These are phyloP conservation scores for Merluccius polli DNA, from an alignment of 2,797 vertebrate genomes.

Conservation along the genomic window DNA sequence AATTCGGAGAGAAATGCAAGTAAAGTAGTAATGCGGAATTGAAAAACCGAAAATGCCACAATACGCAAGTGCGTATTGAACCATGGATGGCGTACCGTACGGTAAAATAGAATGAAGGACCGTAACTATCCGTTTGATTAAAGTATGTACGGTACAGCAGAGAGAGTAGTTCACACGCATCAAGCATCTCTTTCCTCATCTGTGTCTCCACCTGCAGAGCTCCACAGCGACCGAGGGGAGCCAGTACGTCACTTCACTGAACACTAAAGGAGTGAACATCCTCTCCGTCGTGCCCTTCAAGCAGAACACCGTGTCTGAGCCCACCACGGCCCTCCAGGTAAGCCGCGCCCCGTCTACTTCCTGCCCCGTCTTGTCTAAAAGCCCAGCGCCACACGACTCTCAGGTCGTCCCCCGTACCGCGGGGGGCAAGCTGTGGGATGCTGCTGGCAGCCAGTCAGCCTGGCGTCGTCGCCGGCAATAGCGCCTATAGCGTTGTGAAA, in stretches of 20 bases:
- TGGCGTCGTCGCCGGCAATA: conserved; percentile 64
- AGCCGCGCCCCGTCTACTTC: conserved; percentile 54
- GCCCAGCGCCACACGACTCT: conserved; percentile 18
- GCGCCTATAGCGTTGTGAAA: conserved; percentile 64
- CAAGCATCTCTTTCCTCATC: neutral
- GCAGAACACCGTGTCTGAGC: conserved; percentile 57
- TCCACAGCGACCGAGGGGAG: conserved; percentile 39
- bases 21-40: too few relatives aligned
- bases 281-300: conserved; percentile 73
- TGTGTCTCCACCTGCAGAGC: conserved; percentile 48
- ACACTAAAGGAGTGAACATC: conserved; percentile 66
- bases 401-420: neutral
- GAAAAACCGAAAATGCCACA: too few relatives aligned
- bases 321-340: conserved; percentile 58
- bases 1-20: too few relatives aligned
- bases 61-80: too few relatives aligned
- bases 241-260: conserved; percentile 49
- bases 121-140: too few relatives aligned
- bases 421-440: neutral
- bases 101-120: too few relatives aligned
- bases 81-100: too few relatives aligned
- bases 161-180: neutral
- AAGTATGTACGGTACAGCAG: neutral
- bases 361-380: conserved; percentile 30
- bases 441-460: conserved; percentile 69